Evolutionary conservation across 2,113 vertebrate species (phyloP).

Genomic region (Anser brachyrhynchus): DNA sequence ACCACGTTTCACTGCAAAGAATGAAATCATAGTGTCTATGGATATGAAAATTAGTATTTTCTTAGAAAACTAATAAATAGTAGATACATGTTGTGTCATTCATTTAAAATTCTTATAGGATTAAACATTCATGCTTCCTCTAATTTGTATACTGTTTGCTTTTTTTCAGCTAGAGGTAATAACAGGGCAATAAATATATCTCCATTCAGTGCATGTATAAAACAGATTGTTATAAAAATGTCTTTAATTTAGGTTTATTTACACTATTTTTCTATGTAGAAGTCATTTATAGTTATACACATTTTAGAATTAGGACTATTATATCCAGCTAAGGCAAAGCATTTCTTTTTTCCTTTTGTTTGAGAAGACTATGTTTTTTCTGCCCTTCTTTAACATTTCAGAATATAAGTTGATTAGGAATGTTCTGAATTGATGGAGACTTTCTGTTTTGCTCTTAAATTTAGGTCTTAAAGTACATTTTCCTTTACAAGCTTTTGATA

Average conservation of each 20-base stretch:
- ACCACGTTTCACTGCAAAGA: not conserved
- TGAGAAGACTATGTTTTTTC: not conserved
- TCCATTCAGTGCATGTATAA: not conserved
- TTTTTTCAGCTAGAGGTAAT: not conserved
- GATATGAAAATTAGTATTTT: not conserved
- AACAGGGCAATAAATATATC: conserved; percentile 26
- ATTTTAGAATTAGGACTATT: not conserved
- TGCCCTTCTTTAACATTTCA: conserved; percentile 1
- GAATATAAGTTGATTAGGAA: not conserved
- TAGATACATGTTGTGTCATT: not conserved
- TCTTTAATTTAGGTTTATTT: conserved; percentile 8
- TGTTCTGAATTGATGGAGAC: not conserved
- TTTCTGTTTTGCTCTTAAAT: conserved; percentile 28
- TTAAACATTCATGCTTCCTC: conserved; percentile 2
- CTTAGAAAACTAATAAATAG: not conserved
- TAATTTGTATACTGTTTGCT: not conserved
- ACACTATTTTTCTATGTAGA: not conserved
- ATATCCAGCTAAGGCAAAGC: not conserved
- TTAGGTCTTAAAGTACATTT: conserved; percentile 4
- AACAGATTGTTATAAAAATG: conserved; percentile 5
- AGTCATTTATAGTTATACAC: not conserved
- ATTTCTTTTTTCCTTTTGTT: not conserved
- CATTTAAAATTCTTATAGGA: not conserved
- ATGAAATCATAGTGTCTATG: not conserved
- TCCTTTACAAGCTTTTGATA: conserved; percentile 19